Conservation (phyloP, 2,797 vertebrate species). For the Cyprinella venusta region DNA sequence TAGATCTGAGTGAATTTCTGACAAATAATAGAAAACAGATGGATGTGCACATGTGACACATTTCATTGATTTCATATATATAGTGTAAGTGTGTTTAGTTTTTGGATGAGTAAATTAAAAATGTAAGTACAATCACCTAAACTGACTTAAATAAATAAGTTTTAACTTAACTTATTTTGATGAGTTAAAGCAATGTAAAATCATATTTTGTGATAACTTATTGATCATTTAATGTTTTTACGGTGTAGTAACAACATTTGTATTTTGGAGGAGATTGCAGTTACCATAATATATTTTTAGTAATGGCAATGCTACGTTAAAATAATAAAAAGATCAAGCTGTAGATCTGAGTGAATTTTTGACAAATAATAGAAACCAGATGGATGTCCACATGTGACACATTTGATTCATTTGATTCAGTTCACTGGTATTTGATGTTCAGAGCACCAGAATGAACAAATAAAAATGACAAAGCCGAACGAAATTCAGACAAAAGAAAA, state of each 20-base stretch:
- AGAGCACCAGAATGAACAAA: background rate
- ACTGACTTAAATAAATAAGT: too few relatives aligned
- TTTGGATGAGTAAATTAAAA: background rate
- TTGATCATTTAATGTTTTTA: background rate
- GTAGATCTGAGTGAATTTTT: conserved; percentile 6
- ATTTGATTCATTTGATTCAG: conserved; percentile 9
- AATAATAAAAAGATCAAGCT: conserved; percentile 14
- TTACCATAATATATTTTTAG: conserved; percentile 9
- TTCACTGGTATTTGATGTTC: background rate
- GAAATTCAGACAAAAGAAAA: conserved; percentile 55
- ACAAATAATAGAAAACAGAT: conserved; percentile 28
- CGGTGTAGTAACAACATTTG: background rate
- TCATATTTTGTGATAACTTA: too few relatives aligned
- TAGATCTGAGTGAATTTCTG: background rate
- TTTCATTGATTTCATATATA: background rate
- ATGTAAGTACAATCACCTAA: too few relatives aligned
- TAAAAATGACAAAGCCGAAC: conserved; percentile 16
- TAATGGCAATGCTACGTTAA: background rate
- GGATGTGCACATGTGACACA: background rate
- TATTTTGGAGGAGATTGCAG: conserved; percentile 4
- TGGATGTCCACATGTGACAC: background rate
- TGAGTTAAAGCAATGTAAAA: too few relatives aligned
- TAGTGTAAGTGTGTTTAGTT: background rate
- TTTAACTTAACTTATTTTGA: too few relatives aligned
- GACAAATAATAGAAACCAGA: conserved; percentile 27